Base-by-base conservation (phyloP, 1,140 invertebrate genomes). In the Argopecten irradians region DNA sequence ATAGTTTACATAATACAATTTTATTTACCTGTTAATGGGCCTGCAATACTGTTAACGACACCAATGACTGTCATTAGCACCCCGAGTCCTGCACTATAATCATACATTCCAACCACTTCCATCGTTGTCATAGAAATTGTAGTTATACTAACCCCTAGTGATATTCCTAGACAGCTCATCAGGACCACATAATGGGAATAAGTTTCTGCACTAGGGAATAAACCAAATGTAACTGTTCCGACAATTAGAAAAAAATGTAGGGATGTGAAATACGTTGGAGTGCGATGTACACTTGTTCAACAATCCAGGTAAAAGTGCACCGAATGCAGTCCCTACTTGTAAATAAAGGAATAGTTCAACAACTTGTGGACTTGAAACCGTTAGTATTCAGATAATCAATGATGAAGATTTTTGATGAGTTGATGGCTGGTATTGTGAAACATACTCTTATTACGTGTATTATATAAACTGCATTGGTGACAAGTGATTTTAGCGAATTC, bases 11-110 rank as follows among this genome's bases (percentile, higher is more conserved):
- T 39, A 39, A 39, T 39, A 13, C 5, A 5, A 8, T 5, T 39
- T 39, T 13, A 19, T 55, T 83, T 84, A 88, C 87, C 87, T 85
- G 84, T 34, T 3, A 88, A 28, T 28, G 87, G 87, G 0, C 87
- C 87, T 5, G 84, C 83, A 19, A 39, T 22, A n/a, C 33, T 41
- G 36, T 32, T 82, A 28, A 34, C 7, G 28, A 88, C 39, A 28
- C 87, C 84, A 11, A 39, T 32, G 7, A 85, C 2, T 35, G 83
- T 88, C 83, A 88, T 82, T 1, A 43, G 11, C 0, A 46, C 39
- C 14, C 87, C 87, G 16, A 88, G 46, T 16, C 34, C 87, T 1
- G 84, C 46, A 19, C 83, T 36, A 28, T 88, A 88, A 28, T 88
- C 22, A 13, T 82, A 14, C 22, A 46, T 8, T 39, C 87, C 87